These are phyloP conservation scores for Hetaerina americana DNA, from an alignment of 1,140 invertebrate genomes.

Conservation along the genomic window DNA sequence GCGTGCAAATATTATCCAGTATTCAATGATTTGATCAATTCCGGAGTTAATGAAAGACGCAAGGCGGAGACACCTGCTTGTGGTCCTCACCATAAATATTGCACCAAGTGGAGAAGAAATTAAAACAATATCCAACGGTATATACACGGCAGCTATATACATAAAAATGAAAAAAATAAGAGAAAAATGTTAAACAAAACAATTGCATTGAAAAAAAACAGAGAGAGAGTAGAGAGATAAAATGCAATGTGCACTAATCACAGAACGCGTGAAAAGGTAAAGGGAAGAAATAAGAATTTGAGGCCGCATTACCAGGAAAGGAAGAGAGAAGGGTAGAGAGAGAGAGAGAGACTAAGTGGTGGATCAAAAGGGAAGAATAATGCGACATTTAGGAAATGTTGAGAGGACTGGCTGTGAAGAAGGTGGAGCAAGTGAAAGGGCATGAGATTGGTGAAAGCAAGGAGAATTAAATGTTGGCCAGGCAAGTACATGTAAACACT, in stretches of 20 bases:
- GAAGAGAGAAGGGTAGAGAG: background rate
- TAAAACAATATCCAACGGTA: background rate
- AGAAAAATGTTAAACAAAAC: slow-evolving; percentile 1
- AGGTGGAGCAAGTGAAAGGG: too few species aligned
- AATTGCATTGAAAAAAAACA: background rate
- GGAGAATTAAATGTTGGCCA: too few species aligned
- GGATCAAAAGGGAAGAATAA: too few species aligned
- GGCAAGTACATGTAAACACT: too few species aligned
- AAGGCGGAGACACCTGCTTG: too few species aligned
- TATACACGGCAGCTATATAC: background rate
- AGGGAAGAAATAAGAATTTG: background rate
- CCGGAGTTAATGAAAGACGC: too few species aligned
- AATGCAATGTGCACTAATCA: background rate
- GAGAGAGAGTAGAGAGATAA: too few species aligned
- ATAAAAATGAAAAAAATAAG: background rate
- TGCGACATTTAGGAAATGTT: too few species aligned
- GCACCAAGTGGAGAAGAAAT: background rate
- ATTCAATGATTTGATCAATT: too few species aligned
- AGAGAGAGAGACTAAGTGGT: background rate
- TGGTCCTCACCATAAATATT: background rate
- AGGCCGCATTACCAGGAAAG: background rate
- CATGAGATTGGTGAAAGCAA: too few species aligned
- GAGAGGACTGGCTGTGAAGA: too few species aligned
- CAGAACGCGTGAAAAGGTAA: background rate
- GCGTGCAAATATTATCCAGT: too few species aligned